Evolutionary conservation across 1,140 invertebrate species (phyloP).

Genomic region (Anastrepha ludens): DNA sequence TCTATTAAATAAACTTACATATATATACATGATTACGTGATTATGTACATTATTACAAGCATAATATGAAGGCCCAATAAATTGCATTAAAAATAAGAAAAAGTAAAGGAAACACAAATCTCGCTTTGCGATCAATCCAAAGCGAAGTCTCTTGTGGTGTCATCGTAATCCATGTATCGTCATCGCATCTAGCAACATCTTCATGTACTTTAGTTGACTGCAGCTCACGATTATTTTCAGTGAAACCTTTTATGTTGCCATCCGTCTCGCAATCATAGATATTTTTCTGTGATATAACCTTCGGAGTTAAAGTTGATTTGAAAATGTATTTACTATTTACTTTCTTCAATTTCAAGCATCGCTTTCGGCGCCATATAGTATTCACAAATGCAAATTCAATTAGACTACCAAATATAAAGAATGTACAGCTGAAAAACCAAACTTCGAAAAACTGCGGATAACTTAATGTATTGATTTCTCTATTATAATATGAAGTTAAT

Average conservation of each 20-base stretch:
- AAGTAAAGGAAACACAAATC: conserved; percentile 85
- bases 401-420: conserved; percentile 90
- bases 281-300: conserved; percentile 78
- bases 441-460: conserved; percentile 92
- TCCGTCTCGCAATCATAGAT: conserved; percentile 69
- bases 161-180: conserved; percentile 80
- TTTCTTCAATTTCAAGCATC: conserved; percentile 87
- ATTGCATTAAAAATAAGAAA: conserved; percentile 89
- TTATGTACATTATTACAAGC: conserved; percentile 58
- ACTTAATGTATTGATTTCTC: conserved; percentile 88
- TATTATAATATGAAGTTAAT: conserved; percentile 83
- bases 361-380: conserved; percentile 88
- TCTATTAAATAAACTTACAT: no score
- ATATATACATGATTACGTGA: no score
- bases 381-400: conserved; percentile 94
- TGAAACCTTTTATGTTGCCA: background rate
- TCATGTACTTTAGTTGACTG: conserved; percentile 62
- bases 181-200: background rate
- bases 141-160: conserved; percentile 89
- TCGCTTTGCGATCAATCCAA: conserved; percentile 86
- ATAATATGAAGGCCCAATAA: conserved; percentile 87
- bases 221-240: conserved; percentile 55
- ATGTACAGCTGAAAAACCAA: conserved; percentile 89
- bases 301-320: conserved; percentile 86
- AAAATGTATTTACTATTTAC: conserved; percentile 89